A percentile compares a stretch with the other conserved stretches of the same genome.
Conservation (phyloP, 2,113 vertebrate genomes). For the Vidua chalybeata region DNA sequence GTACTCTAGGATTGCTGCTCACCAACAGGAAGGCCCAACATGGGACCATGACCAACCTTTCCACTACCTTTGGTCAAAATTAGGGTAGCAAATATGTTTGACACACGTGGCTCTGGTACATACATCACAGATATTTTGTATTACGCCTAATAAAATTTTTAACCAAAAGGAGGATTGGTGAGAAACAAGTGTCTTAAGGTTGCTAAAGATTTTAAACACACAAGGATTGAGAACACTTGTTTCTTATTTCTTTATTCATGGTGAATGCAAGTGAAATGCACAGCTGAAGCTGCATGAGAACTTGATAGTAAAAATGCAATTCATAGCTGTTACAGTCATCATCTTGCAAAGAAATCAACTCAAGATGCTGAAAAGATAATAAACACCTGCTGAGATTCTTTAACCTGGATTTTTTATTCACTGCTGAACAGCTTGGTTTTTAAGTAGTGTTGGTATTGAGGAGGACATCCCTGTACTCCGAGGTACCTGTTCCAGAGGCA, state of each 20-base stretch:
- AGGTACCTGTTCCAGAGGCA: not conserved
- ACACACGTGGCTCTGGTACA: fast-evolving
- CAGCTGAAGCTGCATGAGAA: not conserved
- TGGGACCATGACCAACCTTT: not conserved
- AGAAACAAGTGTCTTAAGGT: not conserved
- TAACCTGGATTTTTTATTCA: slow-evolving; percentile 10
- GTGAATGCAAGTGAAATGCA: not conserved
- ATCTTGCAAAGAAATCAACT: not conserved
- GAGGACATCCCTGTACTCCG: not conserved
- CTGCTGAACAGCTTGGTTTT: not conserved
- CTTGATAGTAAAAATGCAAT: not conserved
- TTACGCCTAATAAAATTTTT: not conserved
- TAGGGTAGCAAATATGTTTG: not conserved
- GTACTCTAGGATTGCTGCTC: not conserved
- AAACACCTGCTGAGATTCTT: not conserved
- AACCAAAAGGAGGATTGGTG: not conserved
- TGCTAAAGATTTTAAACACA: not conserved
- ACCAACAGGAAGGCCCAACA: not conserved
- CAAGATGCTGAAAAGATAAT: not conserved
- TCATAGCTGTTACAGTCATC: not conserved
- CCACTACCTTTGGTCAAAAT: fast-evolving
- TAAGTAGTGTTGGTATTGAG: not conserved
- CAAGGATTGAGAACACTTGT: not conserved
- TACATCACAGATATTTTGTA: not conserved
- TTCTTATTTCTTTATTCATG: not conserved